phyloP scores from a whole-genome alignment of 2,888 invertebrate genomes.

The Endotricha flammealis region DNA sequence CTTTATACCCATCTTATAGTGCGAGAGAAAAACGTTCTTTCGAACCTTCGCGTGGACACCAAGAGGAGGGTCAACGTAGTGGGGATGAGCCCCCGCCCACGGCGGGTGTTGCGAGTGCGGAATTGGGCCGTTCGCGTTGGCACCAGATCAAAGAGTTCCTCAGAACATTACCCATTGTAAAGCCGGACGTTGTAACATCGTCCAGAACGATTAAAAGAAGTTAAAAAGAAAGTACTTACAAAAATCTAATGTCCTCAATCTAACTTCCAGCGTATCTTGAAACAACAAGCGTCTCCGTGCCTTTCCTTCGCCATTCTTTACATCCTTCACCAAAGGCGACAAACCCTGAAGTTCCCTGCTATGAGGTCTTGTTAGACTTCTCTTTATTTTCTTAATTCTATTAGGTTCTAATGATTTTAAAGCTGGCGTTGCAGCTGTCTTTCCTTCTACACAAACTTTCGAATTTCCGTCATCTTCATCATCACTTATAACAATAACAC shows the following conservation, averaged over 20 bases:
- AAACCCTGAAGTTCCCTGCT: slow-evolving; percentile 57
- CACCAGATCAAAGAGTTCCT: too few species aligned
- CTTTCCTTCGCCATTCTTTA: slow-evolving; percentile 32
- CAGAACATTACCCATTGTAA: too few species aligned
- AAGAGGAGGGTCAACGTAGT: too few species aligned
- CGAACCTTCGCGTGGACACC: too few species aligned
- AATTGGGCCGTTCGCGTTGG: too few species aligned
- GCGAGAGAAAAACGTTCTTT: too few species aligned
- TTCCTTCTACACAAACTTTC: slow-evolving; percentile 21
- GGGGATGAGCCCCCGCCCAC: too few species aligned
- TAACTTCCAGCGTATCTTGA: slow-evolving; percentile 30
- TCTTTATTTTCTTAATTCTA: slow-evolving; percentile 53
- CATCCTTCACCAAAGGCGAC: slow-evolving; percentile 32
- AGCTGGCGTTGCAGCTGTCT: slow-evolving; percentile 37
- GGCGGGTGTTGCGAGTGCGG: too few species aligned
- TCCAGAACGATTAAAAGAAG: neutral
- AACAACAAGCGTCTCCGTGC: slow-evolving; percentile 40
- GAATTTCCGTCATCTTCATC: slow-evolving; percentile 28
- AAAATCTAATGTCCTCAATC: slow-evolving; percentile 35
- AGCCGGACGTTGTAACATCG: too few species aligned
- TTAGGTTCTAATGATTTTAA: slow-evolving; percentile 33
- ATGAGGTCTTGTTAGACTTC: slow-evolving; percentile 57
- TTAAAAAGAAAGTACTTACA: slow-evolving; percentile 36
- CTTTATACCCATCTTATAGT: too few species aligned
- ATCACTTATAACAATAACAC: slow-evolving; percentile 32